These are phyloP conservation scores for Dusona sp. DNA, from an alignment of 2,888 invertebrate species.

Conservation along the genomic window DNA sequence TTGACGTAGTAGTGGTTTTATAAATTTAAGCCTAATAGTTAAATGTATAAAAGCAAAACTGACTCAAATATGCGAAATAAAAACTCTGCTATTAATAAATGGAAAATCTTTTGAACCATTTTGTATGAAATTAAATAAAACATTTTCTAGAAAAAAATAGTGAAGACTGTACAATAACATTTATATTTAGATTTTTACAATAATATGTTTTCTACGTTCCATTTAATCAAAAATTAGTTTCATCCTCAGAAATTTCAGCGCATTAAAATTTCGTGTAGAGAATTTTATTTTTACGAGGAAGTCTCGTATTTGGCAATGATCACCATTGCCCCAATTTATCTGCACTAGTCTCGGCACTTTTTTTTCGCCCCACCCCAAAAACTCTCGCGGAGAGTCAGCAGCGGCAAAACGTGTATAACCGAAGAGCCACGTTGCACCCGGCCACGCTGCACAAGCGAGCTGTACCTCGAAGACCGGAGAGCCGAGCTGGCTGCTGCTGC, in stretches of 20 bases:
- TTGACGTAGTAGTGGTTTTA: not conserved
- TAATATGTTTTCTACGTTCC: not conserved
- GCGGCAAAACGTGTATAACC: constrained; percentile 53
- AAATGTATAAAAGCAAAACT: too few relatives aligned
- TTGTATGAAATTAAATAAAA: not conserved
- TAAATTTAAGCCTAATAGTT: not conserved
- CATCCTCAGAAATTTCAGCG: not conserved
- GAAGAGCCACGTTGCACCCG: constrained; percentile 75
- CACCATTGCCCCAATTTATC: constrained; percentile 45
- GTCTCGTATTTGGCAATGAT: constrained; percentile 15
- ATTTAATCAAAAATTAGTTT: not conserved
- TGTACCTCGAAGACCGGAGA: constrained; percentile 58
- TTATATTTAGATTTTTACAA: not conserved
- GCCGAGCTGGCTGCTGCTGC: constrained; percentile 71
- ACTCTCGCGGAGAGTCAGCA: constrained; percentile 56
- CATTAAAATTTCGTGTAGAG: not conserved
- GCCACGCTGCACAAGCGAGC: constrained; percentile 71
- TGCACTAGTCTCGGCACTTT: constrained; percentile 43
- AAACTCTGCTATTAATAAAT: too few relatives aligned
- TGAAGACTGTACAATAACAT: not conserved
- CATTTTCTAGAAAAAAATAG: not conserved
- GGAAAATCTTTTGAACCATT: too few relatives aligned
- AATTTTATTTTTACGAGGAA: not conserved
- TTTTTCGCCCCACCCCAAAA: constrained; percentile 67
- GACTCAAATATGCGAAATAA: too few relatives aligned